Evolutionary conservation across 92 coral and sea anemone species (phyloP).

Genomic region (Diadumene lineata): DNA sequence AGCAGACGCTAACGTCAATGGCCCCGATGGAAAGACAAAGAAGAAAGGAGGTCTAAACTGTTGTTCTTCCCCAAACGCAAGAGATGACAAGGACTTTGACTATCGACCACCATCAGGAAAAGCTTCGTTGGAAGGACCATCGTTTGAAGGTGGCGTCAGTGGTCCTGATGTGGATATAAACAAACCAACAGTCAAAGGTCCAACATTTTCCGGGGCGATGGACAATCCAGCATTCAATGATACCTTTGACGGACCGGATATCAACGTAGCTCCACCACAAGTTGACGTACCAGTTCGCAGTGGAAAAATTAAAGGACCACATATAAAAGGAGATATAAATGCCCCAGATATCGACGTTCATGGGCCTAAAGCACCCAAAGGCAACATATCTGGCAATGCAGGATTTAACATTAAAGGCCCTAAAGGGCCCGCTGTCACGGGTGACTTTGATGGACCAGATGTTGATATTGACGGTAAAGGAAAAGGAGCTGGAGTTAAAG

Average conservation of each 20-base stretch:
- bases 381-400: neutral
- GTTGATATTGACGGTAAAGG: conserved; percentile 2
- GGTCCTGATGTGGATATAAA: conserved; percentile 19
- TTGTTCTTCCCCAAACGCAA: too few relatives aligned
- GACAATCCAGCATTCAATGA: neutral
- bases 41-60: conserved; percentile 13
- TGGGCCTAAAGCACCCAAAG: conserved; percentile 8
- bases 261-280: neutral
- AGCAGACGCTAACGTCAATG: neutral
- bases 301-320: neutral
- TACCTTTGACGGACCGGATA: conserved; percentile 18
- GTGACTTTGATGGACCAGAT: neutral
- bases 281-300: neutral
- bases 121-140: conserved; percentile 11
- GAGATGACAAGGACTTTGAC: neutral
- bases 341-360: conserved; percentile 21
- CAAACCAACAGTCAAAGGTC: conserved; percentile 25
- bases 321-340: conserved; percentile 9
- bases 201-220: neutral
- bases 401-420: neutral
- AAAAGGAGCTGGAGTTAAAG: conserved; percentile 7
- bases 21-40: too few relatives aligned
- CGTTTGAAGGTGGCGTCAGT: conserved; percentile 14
- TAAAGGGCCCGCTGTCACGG: neutral
- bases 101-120: neutral